Percentiles rank a stretch among this genome's conserved stretches.
phyloP scores from a whole-genome alignment of 2,797 vertebrate genomes.

The Pterois miles region DNA sequence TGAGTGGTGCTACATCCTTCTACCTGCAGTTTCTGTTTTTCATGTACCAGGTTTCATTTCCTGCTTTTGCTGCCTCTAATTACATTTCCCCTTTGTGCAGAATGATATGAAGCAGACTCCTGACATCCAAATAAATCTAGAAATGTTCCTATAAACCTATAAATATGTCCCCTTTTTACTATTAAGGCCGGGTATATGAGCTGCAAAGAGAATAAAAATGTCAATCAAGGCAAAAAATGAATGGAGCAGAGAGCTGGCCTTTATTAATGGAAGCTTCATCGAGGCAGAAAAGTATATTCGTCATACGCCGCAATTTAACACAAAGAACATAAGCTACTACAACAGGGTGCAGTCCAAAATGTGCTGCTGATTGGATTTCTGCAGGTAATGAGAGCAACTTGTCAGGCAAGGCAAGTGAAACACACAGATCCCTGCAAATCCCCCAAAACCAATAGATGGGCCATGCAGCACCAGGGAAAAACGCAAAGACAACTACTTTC shows the following conservation, averaged over 20 bases:
- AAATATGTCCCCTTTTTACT: conserved; percentile 26
- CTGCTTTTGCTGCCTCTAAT: conserved; percentile 12
- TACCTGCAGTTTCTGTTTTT: conserved; percentile 10
- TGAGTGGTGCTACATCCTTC: background rate
- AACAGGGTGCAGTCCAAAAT: conserved; percentile 19
- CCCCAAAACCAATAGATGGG: conserved; percentile 10
- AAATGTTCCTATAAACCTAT: conserved; percentile 7
- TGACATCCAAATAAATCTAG: conserved; percentile 20
- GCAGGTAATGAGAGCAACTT: conserved; percentile 60
- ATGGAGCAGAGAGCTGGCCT: conserved; percentile 11
- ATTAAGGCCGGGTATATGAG: conserved; percentile 2
- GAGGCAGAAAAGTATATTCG: conserved; percentile 43
- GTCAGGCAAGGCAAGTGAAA: conserved; percentile 33
- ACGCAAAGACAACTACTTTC: conserved; percentile 23
- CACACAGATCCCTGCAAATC: conserved; percentile 17
- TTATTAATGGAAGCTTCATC: conserved; percentile 46
- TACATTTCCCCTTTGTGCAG: conserved; percentile 8
- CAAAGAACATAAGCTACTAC: conserved; percentile 3
- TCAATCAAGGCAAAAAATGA: conserved; percentile 38
- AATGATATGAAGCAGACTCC: conserved; percentile 12
- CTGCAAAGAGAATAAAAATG: conserved; percentile 42
- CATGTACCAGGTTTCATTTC: conserved; percentile 3
- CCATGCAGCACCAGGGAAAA: background rate
- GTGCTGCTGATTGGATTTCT: conserved; percentile 52
- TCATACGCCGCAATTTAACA: conserved; percentile 40